These are phyloP conservation scores for Sciurus carolinensis DNA, from an alignment of 2,797 vertebrate genomes.

Conservation along the genomic window DNA sequence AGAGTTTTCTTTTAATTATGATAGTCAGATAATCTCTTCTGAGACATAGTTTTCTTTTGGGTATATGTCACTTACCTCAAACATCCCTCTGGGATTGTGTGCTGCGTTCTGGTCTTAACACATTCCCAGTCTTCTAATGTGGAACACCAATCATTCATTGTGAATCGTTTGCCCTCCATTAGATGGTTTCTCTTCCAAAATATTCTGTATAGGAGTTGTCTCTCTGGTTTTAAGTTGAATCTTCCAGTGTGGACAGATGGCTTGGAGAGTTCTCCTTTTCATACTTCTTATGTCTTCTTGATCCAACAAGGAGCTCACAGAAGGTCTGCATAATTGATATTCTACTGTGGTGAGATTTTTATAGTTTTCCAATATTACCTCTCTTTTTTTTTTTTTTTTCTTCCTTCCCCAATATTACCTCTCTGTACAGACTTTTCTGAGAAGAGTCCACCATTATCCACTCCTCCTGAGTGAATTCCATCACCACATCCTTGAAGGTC, in stretches of 20 bases:
- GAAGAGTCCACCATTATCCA: constrained; percentile 59
- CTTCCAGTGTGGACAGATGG: background rate
- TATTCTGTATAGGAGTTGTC: background rate
- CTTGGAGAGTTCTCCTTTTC: constrained; percentile 37
- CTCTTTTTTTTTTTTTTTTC: too few relatives aligned
- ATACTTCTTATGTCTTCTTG: constrained; percentile 29
- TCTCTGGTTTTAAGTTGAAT: constrained; percentile 48
- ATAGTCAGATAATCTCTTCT: background rate
- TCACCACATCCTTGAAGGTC: constrained; percentile 67
- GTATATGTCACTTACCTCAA: constrained; percentile 32
- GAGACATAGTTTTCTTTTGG: background rate
- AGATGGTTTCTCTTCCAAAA: background rate
- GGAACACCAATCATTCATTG: background rate
- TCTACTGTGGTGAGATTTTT: constrained; percentile 55
- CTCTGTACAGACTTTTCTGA: constrained; percentile 66
- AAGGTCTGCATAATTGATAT: background rate
- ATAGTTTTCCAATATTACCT: constrained; percentile 73
- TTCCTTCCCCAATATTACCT: constrained; percentile 67
- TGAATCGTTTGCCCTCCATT: constrained; percentile 31
- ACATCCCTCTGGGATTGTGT: background rate
- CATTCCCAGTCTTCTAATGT: constrained; percentile 45
- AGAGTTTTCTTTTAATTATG: constrained; percentile 54
- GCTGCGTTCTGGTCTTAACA: background rate
- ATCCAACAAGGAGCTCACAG: background rate
- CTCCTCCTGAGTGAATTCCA: constrained; percentile 59